phyloP scores from a whole-genome alignment of 2,113 vertebrate genomes.

The Carassius auratus region DNA sequence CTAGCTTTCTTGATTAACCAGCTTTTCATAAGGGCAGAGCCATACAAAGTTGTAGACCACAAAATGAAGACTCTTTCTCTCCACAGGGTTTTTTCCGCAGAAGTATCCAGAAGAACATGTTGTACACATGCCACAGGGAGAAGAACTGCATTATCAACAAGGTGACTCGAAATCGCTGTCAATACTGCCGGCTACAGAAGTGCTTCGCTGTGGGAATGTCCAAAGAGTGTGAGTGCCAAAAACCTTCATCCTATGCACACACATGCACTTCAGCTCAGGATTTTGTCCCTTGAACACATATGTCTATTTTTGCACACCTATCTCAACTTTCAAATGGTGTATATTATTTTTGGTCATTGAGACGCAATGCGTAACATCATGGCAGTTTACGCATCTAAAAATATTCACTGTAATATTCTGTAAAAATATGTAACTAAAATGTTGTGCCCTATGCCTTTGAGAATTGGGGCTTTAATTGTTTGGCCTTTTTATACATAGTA shows the following conservation, averaged over 20 bases:
- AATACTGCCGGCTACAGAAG: constrained; percentile 95
- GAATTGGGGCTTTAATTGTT: too few species aligned
- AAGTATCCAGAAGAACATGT: constrained; percentile 98
- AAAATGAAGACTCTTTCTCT: not conserved
- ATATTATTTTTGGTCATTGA: too few species aligned
- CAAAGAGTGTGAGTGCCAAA: constrained; percentile 88
- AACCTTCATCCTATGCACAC: not conserved
- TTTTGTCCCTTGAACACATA: not conserved
- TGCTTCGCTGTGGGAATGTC: constrained; percentile 97
- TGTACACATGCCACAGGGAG: constrained; percentile 92
- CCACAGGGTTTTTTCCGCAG: constrained; percentile 91
- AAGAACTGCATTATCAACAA: constrained; percentile 69
- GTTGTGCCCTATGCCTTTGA: too few species aligned
- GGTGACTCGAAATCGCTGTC: constrained; percentile 94
- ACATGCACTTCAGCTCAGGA: not conserved
- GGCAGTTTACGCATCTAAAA: too few species aligned
- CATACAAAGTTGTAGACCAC: not conserved
- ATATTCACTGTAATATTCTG: too few species aligned
- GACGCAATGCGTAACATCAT: too few species aligned
- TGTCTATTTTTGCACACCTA: not conserved
- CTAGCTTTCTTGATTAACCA: not conserved
- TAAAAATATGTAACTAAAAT: too few species aligned
- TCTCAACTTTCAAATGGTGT: not conserved
- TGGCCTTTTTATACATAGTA: too few species aligned
- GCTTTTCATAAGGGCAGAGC: not conserved